These are phyloP conservation scores for Sinosuthora webbiana DNA, from an alignment of 2,113 vertebrate genomes.

Conservation along the genomic window DNA sequence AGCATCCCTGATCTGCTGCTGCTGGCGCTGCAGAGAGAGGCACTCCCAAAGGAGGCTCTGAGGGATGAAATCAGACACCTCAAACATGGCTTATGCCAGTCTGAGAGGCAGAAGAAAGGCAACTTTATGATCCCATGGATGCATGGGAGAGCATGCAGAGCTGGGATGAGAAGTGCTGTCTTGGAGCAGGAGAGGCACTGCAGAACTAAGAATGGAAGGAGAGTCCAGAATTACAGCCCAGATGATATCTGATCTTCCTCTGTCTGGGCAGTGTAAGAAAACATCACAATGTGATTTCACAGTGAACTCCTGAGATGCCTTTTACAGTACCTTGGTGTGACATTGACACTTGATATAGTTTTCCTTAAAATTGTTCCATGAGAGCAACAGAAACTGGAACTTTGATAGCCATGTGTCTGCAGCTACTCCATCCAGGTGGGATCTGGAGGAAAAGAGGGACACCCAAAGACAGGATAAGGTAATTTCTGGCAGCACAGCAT, in stretches of 20 bases:
- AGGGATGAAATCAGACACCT: fast-evolving
- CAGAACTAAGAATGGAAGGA: neutral
- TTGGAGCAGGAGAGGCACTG: neutral
- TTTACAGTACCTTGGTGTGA: neutral
- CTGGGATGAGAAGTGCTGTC: neutral
- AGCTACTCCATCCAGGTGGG: neutral
- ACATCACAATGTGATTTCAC: neutral
- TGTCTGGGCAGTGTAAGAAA: neutral
- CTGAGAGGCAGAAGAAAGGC: neutral
- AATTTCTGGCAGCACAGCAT: neutral
- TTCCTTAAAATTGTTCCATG: neutral
- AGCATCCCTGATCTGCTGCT: neutral
- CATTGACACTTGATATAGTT: neutral
- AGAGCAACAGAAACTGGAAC: neutral
- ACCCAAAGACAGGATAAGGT: neutral
- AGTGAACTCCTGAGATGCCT: neutral
- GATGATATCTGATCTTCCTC: neutral
- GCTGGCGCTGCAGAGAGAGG: neutral
- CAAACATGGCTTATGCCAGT: neutral
- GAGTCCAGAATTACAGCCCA: neutral
- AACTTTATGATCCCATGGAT: neutral
- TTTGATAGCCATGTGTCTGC: neutral
- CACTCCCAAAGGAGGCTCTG: neutral
- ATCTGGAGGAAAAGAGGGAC: neutral
- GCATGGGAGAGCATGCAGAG: neutral